Evolutionary conservation across 2,797 vertebrate species (phyloP).

Genomic region (Iguana delicatissima): DNA sequence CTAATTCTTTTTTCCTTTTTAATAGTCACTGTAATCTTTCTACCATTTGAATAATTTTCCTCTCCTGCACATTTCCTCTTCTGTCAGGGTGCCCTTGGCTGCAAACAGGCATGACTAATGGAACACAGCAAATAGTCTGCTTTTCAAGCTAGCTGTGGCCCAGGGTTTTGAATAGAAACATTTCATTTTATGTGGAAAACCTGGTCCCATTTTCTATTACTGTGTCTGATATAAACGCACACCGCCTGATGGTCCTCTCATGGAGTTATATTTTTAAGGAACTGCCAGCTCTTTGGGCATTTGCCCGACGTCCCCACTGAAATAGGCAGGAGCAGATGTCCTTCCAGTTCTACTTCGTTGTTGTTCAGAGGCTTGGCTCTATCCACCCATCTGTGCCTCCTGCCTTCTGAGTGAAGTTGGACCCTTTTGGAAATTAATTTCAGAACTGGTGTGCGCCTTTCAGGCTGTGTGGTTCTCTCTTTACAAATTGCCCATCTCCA

Average conservation of each 20-base stretch:
- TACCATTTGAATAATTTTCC: not conserved
- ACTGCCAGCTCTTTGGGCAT: not conserved
- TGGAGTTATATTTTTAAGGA: not conserved
- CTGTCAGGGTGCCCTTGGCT: constrained; percentile 6
- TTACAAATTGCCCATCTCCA: too few species aligned
- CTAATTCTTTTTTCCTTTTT: not conserved
- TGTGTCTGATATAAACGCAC: not conserved
- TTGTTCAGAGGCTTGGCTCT: not conserved
- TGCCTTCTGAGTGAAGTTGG: not conserved
- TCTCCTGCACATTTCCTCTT: constrained; percentile 4
- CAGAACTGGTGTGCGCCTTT: not conserved
- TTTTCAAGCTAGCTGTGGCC: not conserved
- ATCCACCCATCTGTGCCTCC: not conserved
- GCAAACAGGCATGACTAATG: not conserved
- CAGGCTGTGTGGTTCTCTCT: not conserved
- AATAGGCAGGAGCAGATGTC: not conserved
- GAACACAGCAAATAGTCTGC: not conserved
- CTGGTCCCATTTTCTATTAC: not conserved
- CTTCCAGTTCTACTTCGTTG: not conserved
- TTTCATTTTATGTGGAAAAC: not conserved
- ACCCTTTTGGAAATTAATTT: constrained; percentile 7
- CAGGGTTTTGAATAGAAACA: not conserved
- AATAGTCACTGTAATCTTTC: not conserved
- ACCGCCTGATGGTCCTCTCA: not conserved
- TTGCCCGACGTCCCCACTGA: not conserved